These are phyloP conservation scores for Drosophila setifemur DNA, from an alignment of 1,140 invertebrate species.

Conservation along the genomic window DNA sequence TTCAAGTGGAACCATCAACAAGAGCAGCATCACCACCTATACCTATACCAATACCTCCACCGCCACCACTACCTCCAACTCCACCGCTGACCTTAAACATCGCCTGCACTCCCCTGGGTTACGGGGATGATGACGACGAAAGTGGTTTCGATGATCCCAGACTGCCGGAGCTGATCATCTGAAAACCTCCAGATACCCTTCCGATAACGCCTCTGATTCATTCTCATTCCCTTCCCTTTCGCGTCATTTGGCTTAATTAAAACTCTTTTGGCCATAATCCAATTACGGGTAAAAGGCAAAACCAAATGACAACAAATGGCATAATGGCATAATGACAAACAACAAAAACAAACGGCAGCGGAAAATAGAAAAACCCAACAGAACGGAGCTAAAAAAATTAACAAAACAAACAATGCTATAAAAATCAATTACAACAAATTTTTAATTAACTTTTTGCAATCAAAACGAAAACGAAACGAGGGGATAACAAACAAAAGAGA, in stretches of 20 bases:
- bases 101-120: not conserved
- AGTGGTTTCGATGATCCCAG: conserved; percentile 61
- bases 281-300: conserved; percentile 37
- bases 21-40: too few relatives aligned
- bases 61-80: not conserved
- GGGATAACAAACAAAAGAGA: not conserved
- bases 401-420: conserved; percentile 44
- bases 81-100: not conserved
- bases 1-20: not conserved
- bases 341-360: not conserved
- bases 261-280: conserved; percentile 39
- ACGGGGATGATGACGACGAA: conserved; percentile 9
- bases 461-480: conserved; percentile 24
- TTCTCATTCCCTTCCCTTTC: not conserved
- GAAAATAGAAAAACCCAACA: conserved; percentile 2
- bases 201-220: too few relatives aligned
- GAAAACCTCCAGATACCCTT: not conserved
- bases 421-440: conserved; percentile 71
- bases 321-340: conserved; percentile 43
- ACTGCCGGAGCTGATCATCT: conserved; percentile 55
- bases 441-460: conserved; percentile 70
- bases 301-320: conserved; percentile 42
- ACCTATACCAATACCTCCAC: not conserved
- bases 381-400: conserved; percentile 1
- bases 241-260: conserved; percentile 37